Evolutionary conservation across 2,797 vertebrate genomes (phyloP).

Genomic region (Cephalopachus bancanus): DNA sequence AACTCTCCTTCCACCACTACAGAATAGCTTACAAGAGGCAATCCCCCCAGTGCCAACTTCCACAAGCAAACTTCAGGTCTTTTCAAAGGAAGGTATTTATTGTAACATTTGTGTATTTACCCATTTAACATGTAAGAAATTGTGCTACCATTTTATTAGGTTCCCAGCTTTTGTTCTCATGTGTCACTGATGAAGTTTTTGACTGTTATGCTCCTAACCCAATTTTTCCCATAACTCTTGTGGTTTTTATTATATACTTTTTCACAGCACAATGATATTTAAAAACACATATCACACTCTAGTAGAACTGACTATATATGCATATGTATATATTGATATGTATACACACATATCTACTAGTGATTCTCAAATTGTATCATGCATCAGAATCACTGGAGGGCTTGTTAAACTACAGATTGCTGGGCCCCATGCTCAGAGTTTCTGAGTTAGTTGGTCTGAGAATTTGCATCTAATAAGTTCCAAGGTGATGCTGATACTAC

Average conservation of each 20-base stretch:
- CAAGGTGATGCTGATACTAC: background rate
- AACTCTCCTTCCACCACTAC: background rate
- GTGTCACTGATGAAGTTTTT: background rate
- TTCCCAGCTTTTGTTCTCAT: background rate
- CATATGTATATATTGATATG: background rate
- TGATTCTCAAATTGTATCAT: background rate
- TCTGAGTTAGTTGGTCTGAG: background rate
- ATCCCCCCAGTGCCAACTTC: background rate
- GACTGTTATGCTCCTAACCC: background rate
- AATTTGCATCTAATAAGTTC: background rate
- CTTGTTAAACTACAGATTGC: background rate
- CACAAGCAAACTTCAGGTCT: background rate
- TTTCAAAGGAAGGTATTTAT: slow-evolving; percentile 25
- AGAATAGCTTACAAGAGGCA: background rate
- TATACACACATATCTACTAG: background rate
- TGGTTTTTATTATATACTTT: slow-evolving; percentile 29
- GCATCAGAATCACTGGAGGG: background rate
- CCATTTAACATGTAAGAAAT: slow-evolving; percentile 2
- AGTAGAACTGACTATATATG: background rate
- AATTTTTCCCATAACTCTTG: background rate
- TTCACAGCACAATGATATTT: background rate
- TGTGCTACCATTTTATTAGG: background rate
- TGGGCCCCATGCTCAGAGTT: background rate
- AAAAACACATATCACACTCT: background rate
- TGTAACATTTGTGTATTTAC: background rate